Evolutionary conservation across 2,113 vertebrate species (phyloP).

Genomic region (Pterocles gutturalis): DNA sequence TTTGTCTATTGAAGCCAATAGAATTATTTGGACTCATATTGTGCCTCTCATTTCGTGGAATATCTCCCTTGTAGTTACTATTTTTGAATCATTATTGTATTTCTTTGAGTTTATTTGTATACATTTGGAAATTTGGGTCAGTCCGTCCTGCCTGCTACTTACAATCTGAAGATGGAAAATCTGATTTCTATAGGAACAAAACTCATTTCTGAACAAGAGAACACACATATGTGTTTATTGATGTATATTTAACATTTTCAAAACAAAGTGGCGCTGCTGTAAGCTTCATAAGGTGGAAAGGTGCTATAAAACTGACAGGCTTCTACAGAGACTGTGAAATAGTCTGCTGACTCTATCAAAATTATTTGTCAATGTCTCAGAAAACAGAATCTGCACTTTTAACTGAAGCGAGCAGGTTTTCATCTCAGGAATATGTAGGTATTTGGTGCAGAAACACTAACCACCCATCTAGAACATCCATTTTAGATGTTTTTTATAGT

Average conservation of each 20-base stretch:
- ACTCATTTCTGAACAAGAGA: background rate
- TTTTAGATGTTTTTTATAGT: background rate
- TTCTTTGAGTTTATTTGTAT: background rate
- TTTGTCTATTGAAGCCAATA: background rate
- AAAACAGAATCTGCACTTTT: background rate
- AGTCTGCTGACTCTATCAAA: fast-evolving
- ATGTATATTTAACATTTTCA: background rate
- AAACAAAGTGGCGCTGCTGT: background rate
- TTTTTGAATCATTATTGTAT: background rate
- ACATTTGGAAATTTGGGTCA: background rate
- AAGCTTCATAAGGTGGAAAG: background rate
- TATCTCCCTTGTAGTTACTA: background rate
- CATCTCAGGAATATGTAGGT: background rate
- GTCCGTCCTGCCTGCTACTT: background rate
- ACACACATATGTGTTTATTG: background rate
- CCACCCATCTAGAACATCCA: background rate
- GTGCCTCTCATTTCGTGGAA: background rate
- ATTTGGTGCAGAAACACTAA: background rate
- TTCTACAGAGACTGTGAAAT: background rate
- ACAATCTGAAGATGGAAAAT: background rate
- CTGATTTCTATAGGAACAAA: background rate
- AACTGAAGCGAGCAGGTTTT: background rate
- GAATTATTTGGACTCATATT: background rate
- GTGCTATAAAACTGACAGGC: background rate
- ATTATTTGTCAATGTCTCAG: background rate